Base-by-base conservation (phyloP, 2,797 vertebrate species). In the Graptemys geographica region DNA sequence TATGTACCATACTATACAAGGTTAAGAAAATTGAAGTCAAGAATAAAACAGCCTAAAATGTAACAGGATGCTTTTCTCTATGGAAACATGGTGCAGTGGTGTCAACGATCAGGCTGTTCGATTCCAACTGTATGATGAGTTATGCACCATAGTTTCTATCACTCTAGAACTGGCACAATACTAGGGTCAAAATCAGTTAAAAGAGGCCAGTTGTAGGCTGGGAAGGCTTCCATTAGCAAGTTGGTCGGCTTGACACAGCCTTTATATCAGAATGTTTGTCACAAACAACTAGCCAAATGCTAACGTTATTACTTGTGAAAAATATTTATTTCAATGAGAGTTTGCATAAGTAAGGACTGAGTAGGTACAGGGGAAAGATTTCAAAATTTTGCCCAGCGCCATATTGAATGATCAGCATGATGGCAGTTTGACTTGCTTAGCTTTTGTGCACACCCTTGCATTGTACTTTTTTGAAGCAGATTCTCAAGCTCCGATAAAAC, bases 31-130 rank as follows among this genome's bases (percentile, higher is more conserved):
- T 52, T 81, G 3, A 79, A 78, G 16, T 80, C 23, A 79, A 56
- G 62, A 87, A 81, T 11, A 56, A 81, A 81, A 94, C 79, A 82
- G 88, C 33, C 44, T 56, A 0, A 0, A 56, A 11, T 0, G 0
- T 84, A 81, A 55, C 41, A n/a, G 28, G 21, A 41, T 55, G 85
- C 3, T 59, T 93, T 94, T 95, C 86, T 57, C n/a, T 90, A 83
- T 59, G 33, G 62, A 78, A 94, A 56, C 11, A 31, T 57, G 27
- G 49, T 81, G 23, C 62, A 93, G 31, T 33, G 65, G 81, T 79
- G 15, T 19, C 92, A 89, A 86, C 33, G 88, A 89, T 87, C 44
- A 65, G 89, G 55, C 55, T 44, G 37, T 4, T 79, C 33, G 88
- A 76, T 86, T 81, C n/a, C 5, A 47, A 18, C 18, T 31, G 47